Evolutionary conservation across 2,113 vertebrate genomes (phyloP).

Genomic region (Turdus rufiventris): DNA sequence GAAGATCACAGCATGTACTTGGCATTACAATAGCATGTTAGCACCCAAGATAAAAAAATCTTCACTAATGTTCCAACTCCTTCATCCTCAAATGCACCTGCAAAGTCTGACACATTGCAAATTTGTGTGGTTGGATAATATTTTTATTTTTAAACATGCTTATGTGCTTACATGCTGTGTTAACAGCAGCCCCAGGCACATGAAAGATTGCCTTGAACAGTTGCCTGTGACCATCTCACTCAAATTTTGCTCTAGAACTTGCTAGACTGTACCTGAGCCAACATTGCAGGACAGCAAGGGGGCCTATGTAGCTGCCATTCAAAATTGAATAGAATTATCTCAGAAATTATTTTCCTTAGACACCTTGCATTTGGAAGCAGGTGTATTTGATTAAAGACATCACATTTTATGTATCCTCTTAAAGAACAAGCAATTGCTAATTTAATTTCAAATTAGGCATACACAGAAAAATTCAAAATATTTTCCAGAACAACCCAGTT

Average conservation of each 20-base stretch:
- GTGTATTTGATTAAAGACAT: not conserved
- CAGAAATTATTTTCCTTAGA: not conserved
- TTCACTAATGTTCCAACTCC: not conserved
- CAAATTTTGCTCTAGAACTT: not conserved
- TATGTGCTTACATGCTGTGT: accelerated
- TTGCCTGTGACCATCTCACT: not conserved
- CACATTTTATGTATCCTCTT: not conserved
- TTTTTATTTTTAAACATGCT: not conserved
- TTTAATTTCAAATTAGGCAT: not conserved
- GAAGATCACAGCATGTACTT: not conserved
- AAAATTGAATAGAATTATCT: not conserved
- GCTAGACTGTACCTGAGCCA: not conserved
- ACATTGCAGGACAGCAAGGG: not conserved
- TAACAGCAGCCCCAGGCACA: not conserved
- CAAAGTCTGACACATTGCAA: not conserved
- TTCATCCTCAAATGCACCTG: not conserved
- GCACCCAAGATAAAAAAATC: not conserved
- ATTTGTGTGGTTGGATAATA: not conserved
- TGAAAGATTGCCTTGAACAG: not conserved
- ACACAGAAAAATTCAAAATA: not conserved
- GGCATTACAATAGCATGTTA: not conserved
- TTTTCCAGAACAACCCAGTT: not conserved
- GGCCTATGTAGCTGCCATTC: not conserved
- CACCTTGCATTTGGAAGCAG: not conserved
- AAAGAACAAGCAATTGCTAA: not conserved